Evolutionary conservation across 2,888 invertebrate genomes (phyloP).

Genomic region (Eledone cirrhosa): DNA sequence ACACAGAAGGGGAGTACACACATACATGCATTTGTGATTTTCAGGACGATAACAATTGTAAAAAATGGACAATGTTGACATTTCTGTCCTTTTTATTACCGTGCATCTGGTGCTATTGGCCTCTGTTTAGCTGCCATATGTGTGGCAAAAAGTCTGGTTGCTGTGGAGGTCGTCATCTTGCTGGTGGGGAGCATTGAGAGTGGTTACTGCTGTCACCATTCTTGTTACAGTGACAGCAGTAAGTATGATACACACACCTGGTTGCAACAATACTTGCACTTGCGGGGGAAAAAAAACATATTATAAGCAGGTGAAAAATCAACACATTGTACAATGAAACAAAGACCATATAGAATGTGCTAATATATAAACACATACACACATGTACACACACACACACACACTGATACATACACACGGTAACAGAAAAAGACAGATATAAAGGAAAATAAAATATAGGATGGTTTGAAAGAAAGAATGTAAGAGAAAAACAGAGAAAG

Average conservation of each 20-base stretch:
- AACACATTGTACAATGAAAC: too few relatives aligned
- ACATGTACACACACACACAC: too few relatives aligned
- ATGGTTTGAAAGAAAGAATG: too few relatives aligned
- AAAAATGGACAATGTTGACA: conserved; percentile 86
- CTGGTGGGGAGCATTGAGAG: conserved; percentile 39
- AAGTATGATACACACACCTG: not conserved
- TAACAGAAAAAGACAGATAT: too few relatives aligned
- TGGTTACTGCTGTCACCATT: conserved; percentile 1
- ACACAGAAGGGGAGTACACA: conserved; percentile 81
- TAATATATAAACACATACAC: too few relatives aligned
- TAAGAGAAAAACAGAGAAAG: too few relatives aligned
- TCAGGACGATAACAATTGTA: conserved; percentile 67
- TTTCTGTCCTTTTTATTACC: conserved; percentile 88
- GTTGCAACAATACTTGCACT: too few relatives aligned
- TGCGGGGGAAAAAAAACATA: too few relatives aligned
- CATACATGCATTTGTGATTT: conserved; percentile 83
- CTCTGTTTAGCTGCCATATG: conserved; percentile 84
- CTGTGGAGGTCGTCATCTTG: conserved; percentile 83
- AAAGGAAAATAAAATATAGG: too few relatives aligned
- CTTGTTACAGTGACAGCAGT: not conserved
- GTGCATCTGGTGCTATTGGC: conserved; percentile 93
- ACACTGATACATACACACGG: too few relatives aligned
- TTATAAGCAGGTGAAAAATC: too few relatives aligned
- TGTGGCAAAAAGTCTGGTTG: conserved; percentile 82
- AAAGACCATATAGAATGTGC: too few relatives aligned